phyloP scores from a whole-genome alignment of 1,140 invertebrate species.

The Phthorimaea operculella region DNA sequence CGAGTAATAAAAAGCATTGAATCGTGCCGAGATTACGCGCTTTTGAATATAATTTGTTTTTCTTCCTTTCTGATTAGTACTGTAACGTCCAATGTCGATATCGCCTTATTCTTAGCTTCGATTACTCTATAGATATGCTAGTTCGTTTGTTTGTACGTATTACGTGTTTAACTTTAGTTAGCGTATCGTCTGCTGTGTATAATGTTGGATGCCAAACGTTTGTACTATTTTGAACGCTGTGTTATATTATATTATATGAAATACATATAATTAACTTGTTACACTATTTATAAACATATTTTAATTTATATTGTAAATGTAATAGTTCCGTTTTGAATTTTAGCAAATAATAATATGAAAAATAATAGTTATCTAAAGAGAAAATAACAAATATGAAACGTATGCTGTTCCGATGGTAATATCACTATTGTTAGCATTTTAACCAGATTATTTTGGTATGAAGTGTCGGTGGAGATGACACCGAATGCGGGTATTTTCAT shows the following conservation, averaged over 20 bases:
- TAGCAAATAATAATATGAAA: slow-evolving; percentile 3
- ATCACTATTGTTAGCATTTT: slow-evolving; percentile 30
- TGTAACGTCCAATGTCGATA: slow-evolving; percentile 3
- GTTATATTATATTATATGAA: slow-evolving; percentile 20
- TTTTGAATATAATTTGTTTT: not conserved
- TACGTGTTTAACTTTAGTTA: slow-evolving; percentile 14
- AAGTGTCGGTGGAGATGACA: slow-evolving; percentile 26
- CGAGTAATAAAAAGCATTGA: too few species aligned
- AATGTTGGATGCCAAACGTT: slow-evolving; percentile 30
- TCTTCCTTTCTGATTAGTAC: not conserved
- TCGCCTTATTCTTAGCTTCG: not conserved
- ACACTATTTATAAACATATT: slow-evolving; percentile 10
- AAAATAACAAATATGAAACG: slow-evolving; percentile 12
- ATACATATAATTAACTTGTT: slow-evolving; percentile 7
- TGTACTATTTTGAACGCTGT: slow-evolving; percentile 22
- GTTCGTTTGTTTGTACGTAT: slow-evolving; percentile 21
- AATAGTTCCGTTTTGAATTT: slow-evolving; percentile 12
- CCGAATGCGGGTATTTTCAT: slow-evolving; percentile 48
- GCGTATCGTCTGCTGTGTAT: slow-evolving; percentile 14
- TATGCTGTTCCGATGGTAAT: slow-evolving; percentile 30
- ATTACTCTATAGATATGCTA: slow-evolving; percentile 26
- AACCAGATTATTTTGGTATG: slow-evolving; percentile 55
- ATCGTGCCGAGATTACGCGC: too few species aligned
- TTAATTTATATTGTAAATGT: slow-evolving; percentile 15
- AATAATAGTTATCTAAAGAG: slow-evolving; percentile 3